Base-by-base conservation (phyloP, 2,113 vertebrate genomes). In the Pomatorhinus ruficollis region DNA sequence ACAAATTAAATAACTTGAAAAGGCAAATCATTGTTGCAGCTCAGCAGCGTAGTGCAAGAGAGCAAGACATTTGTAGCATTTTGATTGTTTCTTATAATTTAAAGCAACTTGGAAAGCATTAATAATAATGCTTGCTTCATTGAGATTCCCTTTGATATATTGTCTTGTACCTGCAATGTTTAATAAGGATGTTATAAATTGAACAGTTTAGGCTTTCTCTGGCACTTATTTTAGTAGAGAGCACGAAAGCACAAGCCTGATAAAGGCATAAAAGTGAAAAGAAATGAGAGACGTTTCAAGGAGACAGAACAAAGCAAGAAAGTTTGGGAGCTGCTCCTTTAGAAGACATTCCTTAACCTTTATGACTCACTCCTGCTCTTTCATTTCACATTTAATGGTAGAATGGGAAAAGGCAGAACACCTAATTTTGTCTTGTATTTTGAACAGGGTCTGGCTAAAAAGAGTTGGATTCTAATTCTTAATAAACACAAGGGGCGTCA, bases 71-170 rank as follows among this genome's bases (percentile, higher is more conserved):
- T 80, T 90, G 52, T 39, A 75, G 64, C 20, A 70, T 68, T 90
- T 90, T 86, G 68, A 74, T 86, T 96, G 76, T 93, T 94, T 89
- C 90, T 70, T 94, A 54, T 70, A 80, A 94, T 86, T 93, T 95
- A 93, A 94, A 86, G 80, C 44, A 87, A 86, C 64, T 57, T 8
- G 17, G 49, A 91, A 64, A 81, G 71, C 64, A 87, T 94, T 90
- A 92, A 86, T 89, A 94, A 74, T 57, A 88, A 86, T 16, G 39
- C 45, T 57, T 75, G 52, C 64, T 94, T 93, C 72, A 60, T 53
- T 94, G 70, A 47, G 35, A 63, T 95, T 86, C 56, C 53, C 79
- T 93, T 95, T 92, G 76, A 89, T 94, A 95, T 65, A 75, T 20
- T 77, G 79, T 77, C 79, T 94, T 60, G 49, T 70, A 90, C 76